Conservation (phyloP, 2,888 invertebrate genomes). For the Dryococelus australis region DNA sequence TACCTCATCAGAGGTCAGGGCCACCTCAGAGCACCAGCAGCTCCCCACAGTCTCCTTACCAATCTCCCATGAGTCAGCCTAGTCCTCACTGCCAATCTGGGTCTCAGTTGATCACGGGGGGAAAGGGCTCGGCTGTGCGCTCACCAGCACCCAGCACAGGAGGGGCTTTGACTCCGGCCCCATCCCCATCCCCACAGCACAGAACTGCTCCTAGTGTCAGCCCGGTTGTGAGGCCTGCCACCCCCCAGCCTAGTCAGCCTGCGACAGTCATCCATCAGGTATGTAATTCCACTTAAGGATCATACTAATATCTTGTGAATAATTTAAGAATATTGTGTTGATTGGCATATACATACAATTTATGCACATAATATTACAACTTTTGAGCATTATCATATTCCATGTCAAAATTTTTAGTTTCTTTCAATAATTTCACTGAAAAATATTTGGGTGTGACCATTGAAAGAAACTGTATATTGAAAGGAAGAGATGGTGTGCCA, state of each 20-base stretch:
- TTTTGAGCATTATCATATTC: too few species aligned
- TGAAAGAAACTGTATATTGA: too few species aligned
- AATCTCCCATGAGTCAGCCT: conserved; percentile 32
- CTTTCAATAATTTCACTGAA: too few species aligned
- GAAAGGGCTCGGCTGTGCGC: background rate
- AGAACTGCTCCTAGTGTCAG: conserved; percentile 39
- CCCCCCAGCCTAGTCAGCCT: conserved; percentile 53
- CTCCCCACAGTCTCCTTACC: conserved; percentile 34
- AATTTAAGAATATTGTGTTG: background rate
- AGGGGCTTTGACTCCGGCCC: conserved; percentile 44
- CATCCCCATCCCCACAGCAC: conserved; percentile 43
- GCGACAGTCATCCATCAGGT: conserved; percentile 52
- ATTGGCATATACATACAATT: background rate
- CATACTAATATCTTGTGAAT: too few species aligned
- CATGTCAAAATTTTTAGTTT: too few species aligned
- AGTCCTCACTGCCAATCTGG: conserved; percentile 28
- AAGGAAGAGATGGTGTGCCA: too few species aligned
- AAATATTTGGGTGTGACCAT: too few species aligned
- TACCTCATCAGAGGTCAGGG: conserved; percentile 33
- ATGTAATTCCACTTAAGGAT: background rate
- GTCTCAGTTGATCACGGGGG: background rate
- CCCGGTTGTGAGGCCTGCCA: conserved; percentile 50
- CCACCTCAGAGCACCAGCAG: conserved; percentile 20
- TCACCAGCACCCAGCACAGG: conserved; percentile 30
- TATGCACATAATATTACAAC: background rate